These are phyloP conservation scores for Melinaea marsaeus DNA, from an alignment of 2,888 invertebrate species.

Conservation along the genomic window DNA sequence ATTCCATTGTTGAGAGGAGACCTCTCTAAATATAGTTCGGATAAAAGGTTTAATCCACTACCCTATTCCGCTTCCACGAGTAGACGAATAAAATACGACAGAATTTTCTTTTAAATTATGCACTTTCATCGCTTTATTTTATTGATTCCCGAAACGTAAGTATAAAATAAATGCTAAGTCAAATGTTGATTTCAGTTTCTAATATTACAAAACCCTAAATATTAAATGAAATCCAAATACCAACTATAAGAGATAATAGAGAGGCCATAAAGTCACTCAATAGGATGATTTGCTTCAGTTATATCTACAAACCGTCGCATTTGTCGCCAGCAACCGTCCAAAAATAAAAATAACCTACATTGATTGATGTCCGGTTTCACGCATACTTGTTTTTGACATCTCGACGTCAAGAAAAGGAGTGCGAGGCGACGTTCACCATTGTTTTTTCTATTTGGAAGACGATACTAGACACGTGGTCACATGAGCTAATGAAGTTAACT, in stretches of 20 bases:
- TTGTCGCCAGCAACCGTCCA: conserved; percentile 49
- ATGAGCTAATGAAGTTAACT: conserved; percentile 41
- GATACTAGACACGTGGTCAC: conserved; percentile 52
- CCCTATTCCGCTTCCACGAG: too few species aligned
- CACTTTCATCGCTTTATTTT: too few species aligned
- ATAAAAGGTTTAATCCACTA: too few species aligned
- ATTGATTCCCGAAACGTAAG: too few species aligned
- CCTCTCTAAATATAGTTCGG: too few species aligned
- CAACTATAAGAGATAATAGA: neutral
- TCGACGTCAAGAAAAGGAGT: conserved; percentile 62
- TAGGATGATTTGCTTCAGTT: conserved; percentile 2
- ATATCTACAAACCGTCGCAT: conserved; percentile 41
- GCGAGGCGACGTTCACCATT: conserved; percentile 51
- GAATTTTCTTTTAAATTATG: too few species aligned
- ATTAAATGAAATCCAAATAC: neutral
- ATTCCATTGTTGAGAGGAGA: too few species aligned
- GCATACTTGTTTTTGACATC: conserved; percentile 67
- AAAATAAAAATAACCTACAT: conserved; percentile 64
- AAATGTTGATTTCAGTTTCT: too few species aligned
- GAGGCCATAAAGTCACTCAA: neutral
- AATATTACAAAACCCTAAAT: neutral
- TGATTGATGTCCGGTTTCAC: conserved; percentile 70
- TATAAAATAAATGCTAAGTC: too few species aligned
- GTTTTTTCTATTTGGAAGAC: conserved; percentile 60
- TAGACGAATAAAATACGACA: too few species aligned